Base-by-base conservation (phyloP, 2,797 vertebrate species). In the Halcyon leucocephala region DNA sequence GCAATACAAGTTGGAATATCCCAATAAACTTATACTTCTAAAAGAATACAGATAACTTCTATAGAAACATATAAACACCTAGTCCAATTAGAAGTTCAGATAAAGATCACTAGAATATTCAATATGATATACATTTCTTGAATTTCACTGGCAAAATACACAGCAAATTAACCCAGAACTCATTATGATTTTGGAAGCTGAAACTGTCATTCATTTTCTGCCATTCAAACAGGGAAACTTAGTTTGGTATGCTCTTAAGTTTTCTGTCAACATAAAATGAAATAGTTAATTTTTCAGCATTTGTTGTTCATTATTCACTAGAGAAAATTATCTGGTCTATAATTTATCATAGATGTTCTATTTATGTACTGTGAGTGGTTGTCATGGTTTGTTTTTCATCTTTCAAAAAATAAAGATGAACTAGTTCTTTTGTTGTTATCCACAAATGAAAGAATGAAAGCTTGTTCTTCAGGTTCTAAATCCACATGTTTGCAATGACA, bases 281-380 rank as follows among this genome's bases (percentile, higher is more conserved):
- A 96, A 96, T 95, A 46, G 89, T 91, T 95, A 95, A 87, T 79
- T 93, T 98, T 97, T 86, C 65, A 96, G 89, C 86, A 95, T 93
- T 82, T 97, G 42, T 85, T 97, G 42, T 96, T 93, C 92, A 92
- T 97, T 96, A 90, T 94, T 97, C 88, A 95, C 89, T 95, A 89
- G 96, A 74, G 90, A 96, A 97, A 97, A 97, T 97, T 78, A 97
- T 94, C 80, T 93, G 61, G n/a, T 97, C 97, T 90, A 97, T 97
- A 97, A 97, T 96, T 97, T 96, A 96, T 96, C 73, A 73, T 92
- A 96, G 93, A 81, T 96, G 58, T 82, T 80, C 82, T 90, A 96
- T 97, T 96, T 96, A 95, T 90, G 39, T 94, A 86, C 76, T 2
- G 0, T 93, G 81, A 94, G 82, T 92, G 51, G 66, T 90, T 97